Conservation (phyloP, 2,888 invertebrate genomes). For the Macrophya annulata region DNA sequence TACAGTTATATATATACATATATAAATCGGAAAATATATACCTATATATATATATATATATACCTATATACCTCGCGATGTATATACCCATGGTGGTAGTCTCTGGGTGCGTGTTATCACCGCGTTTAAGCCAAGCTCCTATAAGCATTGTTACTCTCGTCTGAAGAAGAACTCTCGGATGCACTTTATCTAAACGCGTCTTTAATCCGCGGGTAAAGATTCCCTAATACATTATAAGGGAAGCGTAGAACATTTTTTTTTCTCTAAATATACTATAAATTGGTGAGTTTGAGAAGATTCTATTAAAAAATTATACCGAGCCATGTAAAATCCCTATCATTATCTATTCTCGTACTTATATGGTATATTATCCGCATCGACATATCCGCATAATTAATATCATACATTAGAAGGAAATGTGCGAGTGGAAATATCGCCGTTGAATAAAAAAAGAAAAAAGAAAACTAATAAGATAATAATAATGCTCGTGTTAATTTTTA, state of each 20-base stretch:
- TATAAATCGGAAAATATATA: conserved; percentile 31
- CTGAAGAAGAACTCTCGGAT: conserved; percentile 19
- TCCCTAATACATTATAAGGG: not conserved
- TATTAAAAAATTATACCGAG: not conserved
- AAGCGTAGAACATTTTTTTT: not conserved
- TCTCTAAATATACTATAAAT: not conserved
- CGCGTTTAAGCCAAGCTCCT: conserved; percentile 9
- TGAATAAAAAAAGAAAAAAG: not conserved
- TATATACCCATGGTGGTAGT: conserved; percentile 7
- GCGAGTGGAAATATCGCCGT: conserved; percentile 12
- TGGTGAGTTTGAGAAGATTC: not conserved
- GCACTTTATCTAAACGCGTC: conserved; percentile 12
- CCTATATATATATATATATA: conserved; percentile 25
- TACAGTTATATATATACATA: conserved; percentile 9
- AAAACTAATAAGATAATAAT: not conserved
- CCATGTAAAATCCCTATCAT: not conserved
- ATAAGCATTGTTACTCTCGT: conserved; percentile 40
- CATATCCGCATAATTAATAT: not conserved
- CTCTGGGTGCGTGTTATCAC: conserved; percentile 52
- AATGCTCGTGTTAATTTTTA: not conserved
- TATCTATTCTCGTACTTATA: not conserved
- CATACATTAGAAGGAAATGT: conserved; percentile 2
- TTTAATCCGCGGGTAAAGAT: not conserved
- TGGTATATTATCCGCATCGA: not conserved
- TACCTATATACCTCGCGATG: not conserved